phyloP scores from a whole-genome alignment of 2,888 invertebrate genomes.

The Hirudinaria manillensis region DNA sequence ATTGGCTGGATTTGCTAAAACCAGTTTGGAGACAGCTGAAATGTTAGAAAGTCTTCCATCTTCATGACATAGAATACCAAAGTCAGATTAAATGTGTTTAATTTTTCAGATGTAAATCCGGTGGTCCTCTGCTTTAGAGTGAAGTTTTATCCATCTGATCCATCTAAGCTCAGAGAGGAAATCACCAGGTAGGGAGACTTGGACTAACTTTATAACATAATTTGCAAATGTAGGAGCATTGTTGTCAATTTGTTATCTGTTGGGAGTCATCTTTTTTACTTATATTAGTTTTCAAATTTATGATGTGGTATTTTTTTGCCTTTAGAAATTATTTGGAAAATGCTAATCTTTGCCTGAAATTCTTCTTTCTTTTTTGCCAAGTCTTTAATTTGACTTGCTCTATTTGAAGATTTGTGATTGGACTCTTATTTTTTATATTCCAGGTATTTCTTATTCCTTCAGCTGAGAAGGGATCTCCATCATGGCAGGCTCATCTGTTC shows the following conservation, averaged over 20 bases:
- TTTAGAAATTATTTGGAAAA: too few relatives aligned
- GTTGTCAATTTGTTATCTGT: too few relatives aligned
- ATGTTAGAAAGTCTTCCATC: constrained; percentile 47
- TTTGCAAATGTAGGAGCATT: too few relatives aligned
- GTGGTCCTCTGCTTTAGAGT: constrained; percentile 90
- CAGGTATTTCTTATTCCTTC: constrained; percentile 83
- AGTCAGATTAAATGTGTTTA: not conserved
- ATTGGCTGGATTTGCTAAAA: constrained; percentile 89
- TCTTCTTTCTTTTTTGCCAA: too few relatives aligned
- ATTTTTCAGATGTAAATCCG: constrained; percentile 73
- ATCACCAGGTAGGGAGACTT: constrained; percentile 75
- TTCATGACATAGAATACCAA: not conserved
- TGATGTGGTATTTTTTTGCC: not conserved
- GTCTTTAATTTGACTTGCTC: too few relatives aligned
- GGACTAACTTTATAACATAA: too few relatives aligned
- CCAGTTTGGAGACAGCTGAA: constrained; percentile 81
- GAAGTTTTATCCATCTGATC: constrained; percentile 94
- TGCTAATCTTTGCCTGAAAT: too few relatives aligned
- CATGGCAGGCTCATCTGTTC: constrained; percentile 91
- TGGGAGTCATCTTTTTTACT: not conserved
- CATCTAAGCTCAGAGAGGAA: constrained; percentile 81
- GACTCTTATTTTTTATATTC: constrained; percentile 9
- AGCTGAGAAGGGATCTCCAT: constrained; percentile 84
- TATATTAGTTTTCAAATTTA: not conserved
- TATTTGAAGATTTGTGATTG: too few relatives aligned